Evolutionary conservation across 2,797 vertebrate genomes (phyloP).

Genomic region (Sebastes vulpes): DNA sequence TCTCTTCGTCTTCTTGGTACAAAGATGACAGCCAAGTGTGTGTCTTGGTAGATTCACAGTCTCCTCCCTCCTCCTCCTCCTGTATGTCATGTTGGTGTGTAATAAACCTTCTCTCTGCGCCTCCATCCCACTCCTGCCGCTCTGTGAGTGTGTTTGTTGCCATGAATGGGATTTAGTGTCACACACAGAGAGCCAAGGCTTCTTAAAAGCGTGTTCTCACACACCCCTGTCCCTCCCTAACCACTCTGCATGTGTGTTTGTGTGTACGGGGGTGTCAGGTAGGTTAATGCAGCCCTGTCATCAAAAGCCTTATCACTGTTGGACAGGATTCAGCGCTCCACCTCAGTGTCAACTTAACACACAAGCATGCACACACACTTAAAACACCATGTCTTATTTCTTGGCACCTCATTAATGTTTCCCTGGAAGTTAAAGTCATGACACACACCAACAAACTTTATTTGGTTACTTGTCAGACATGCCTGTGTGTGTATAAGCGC

Average conservation of each 20-base stretch:
- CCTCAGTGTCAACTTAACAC: constrained; percentile 80
- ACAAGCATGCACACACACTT: constrained; percentile 19
- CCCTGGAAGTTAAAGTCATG: constrained; percentile 50
- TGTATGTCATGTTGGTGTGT: constrained; percentile 65
- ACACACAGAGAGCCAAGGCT: constrained; percentile 68
- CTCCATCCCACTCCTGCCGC: constrained; percentile 48
- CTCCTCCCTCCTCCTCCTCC: constrained; percentile 42
- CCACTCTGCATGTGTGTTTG: constrained; percentile 33
- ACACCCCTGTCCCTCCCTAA: constrained; percentile 73
- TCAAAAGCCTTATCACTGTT: constrained; percentile 80
- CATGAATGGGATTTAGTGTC: constrained; percentile 85
- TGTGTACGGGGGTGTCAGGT: constrained; percentile 68
- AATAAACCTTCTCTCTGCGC: constrained; percentile 65
- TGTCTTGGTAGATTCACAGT: constrained; percentile 43
- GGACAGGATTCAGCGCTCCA: constrained; percentile 83
- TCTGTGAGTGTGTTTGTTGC: constrained; percentile 77
- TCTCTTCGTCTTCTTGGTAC: constrained; percentile 16
- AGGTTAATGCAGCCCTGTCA: constrained; percentile 78
- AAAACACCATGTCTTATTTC: constrained; percentile 61
- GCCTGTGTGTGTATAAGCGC: constrained; percentile 13
- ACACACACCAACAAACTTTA: constrained; percentile 68
- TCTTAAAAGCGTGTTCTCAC: constrained; percentile 78
- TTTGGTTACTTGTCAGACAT: constrained; percentile 62
- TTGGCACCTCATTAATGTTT: constrained; percentile 74
- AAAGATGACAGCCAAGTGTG: constrained; percentile 52